phyloP scores from a whole-genome alignment of 2,113 vertebrate genomes.

The Gambusia holbrooki region DNA sequence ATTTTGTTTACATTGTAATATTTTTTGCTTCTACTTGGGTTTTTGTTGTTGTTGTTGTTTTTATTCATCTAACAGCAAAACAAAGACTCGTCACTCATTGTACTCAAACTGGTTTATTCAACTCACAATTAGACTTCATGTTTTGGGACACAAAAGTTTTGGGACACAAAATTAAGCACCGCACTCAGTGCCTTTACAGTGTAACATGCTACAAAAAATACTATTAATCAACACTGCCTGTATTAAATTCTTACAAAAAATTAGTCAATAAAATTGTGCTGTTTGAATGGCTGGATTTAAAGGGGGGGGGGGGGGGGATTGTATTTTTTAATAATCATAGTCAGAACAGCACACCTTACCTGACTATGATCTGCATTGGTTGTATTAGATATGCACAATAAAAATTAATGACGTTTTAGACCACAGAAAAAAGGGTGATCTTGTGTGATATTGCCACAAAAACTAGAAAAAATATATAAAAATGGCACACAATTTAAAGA shows the following conservation, averaged over 20 bases:
- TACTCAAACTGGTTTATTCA: slow-evolving; percentile 76
- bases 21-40: too few relatives aligned
- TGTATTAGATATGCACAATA: slow-evolving; percentile 31
- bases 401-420: slow-evolving; percentile 38
- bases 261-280: slow-evolving; percentile 27
- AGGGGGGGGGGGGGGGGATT: neutral
- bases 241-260: slow-evolving; percentile 46
- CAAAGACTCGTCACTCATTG: slow-evolving; percentile 1
- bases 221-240: slow-evolving; percentile 34
- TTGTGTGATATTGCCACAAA: slow-evolving; percentile 36
- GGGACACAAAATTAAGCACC: slow-evolving; percentile 65
- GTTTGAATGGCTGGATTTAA: slow-evolving; percentile 25
- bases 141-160: slow-evolving; percentile 39
- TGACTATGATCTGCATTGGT: slow-evolving; percentile 34
- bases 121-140: slow-evolving; percentile 46
- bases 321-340: slow-evolving; percentile 42
- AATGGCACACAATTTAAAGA: slow-evolving; percentile 63
- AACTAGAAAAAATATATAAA: slow-evolving; percentile 55
- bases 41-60: neutral
- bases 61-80: neutral
- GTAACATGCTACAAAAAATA: slow-evolving; percentile 69
- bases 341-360: slow-evolving; percentile 52
- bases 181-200: slow-evolving; percentile 62
- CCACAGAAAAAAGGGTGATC: slow-evolving; percentile 45
- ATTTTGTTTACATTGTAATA: too few relatives aligned